Percentiles rank a stretch among this genome's conserved stretches.
Conservation (phyloP, 2,888 invertebrate genomes). For the Nemotelus pantherinus region DNA sequence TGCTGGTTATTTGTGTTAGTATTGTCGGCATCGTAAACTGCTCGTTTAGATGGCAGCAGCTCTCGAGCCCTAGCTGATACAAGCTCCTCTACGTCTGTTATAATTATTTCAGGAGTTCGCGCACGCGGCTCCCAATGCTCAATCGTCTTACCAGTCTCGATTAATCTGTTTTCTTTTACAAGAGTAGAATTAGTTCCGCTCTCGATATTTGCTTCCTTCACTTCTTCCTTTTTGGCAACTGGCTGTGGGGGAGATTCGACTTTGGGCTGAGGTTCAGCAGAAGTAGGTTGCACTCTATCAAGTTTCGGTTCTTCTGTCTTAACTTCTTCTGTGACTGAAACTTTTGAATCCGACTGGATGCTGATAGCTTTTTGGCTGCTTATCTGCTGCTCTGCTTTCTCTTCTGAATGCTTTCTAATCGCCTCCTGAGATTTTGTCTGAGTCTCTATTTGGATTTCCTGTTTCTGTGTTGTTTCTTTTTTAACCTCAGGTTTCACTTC, state of each 20-base stretch:
- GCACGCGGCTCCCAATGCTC: neutral
- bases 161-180: constrained; percentile 14
- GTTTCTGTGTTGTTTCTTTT: neutral
- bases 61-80: constrained; percentile 4
- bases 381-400: neutral
- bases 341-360: too few species aligned
- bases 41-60: constrained; percentile 1
- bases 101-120: constrained; percentile 45
- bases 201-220: neutral
- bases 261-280: neutral
- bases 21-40: constrained; percentile 42
- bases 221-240: neutral
- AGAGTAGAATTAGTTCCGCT: neutral
- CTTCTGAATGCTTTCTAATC: neutral
- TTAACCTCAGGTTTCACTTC: neutral
- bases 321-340: too few species aligned
- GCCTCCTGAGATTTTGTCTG: too few species aligned
- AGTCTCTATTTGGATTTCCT: neutral
- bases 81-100: constrained; percentile 42
- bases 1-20: constrained; percentile 40
- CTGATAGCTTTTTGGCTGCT: too few species aligned
- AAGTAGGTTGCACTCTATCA: neutral
- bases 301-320: neutral
- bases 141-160: constrained; percentile 45
- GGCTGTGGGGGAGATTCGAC: neutral